Evolutionary conservation across 2,888 invertebrate genomes (phyloP), one percentile per base, ranked within the genome.

Genomic region (Choristoneura rosaceana): DNA sequence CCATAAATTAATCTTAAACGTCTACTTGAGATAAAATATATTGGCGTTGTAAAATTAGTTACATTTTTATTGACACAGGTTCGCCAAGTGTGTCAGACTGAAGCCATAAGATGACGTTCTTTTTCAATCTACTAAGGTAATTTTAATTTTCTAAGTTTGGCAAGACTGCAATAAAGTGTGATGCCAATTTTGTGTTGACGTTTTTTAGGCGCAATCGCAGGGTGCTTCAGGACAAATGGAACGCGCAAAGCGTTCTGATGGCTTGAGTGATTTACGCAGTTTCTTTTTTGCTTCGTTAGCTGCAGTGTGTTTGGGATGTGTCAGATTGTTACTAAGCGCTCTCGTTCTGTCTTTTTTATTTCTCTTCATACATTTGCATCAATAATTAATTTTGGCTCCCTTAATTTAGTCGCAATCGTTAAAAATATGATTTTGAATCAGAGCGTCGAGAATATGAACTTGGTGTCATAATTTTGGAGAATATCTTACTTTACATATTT

Each of bases 231-330:
- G 50, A 47, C 33, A 50, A 45, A 45, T 45, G 43, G 43, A 43
- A 9, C 45, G 45, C 34, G 43, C 34, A 25, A 50, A 45, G 17
- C 79, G 81, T 79, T 80, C 78, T 76, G 79, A 76, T 74, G 79
- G 80, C 66, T 74, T 71, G 77, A 76, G 76, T 78, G 79, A 81
- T 80, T 69, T 67, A 61, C 58, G 65, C 15, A 8, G 33, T 67
- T 60, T 8, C 25, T 15, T 61, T 68, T 60, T 50, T 68, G 59
- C 60, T 60, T 60, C 43, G 45, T 60, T 50, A 68, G 38, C 25
- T 50, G 33, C 12, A 17, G 47, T n/a, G 63, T 17, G 50, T 55
- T 55, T 12, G 55, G 55, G 17, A 55, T 55, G 59, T 59, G 59
- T 59, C 34, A 34, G 59, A 59, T 34, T 33, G 59, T 59, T 59